Evolutionary conservation across 2,797 vertebrate species (phyloP).

Genomic region (Lemur catta): DNA sequence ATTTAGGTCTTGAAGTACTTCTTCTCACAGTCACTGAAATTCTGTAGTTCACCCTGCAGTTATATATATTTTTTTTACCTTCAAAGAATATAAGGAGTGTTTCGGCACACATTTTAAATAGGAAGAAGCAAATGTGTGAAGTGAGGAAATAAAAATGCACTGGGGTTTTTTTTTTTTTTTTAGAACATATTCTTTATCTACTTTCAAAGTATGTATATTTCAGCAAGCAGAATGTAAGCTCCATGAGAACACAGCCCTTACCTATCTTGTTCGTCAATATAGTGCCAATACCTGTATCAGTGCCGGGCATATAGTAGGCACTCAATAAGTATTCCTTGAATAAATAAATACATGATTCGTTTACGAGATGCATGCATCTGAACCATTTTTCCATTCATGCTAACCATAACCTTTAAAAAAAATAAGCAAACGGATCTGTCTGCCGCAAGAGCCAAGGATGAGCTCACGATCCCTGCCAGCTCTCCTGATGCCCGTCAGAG

Average conservation of each 20-base stretch:
- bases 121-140: constrained; percentile 69
- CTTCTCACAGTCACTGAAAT: constrained; percentile 29
- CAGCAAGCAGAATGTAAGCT: constrained; percentile 32
- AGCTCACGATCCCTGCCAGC: background rate
- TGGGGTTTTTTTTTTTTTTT: background rate
- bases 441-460: background rate
- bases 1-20: constrained; percentile 43
- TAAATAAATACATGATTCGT: background rate
- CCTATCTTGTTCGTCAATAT: background rate
- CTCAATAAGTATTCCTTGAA: background rate
- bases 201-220: constrained; percentile 56
- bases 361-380: background rate
- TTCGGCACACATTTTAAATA: constrained; percentile 72
- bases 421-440: constrained; percentile 14
- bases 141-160: constrained; percentile 72
- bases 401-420: constrained; percentile 20
- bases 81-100: constrained; percentile 53
- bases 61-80: constrained; percentile 51
- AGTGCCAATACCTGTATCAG: background rate
- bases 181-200: constrained; percentile 13
- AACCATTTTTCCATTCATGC: background rate
- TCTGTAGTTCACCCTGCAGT: constrained; percentile 42
- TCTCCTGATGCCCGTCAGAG: background rate
- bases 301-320: background rate
- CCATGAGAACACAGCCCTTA: background rate